Evolutionary conservation across 2,797 vertebrate species (phyloP), one percentile per base, ranked within the genome.

Genomic region (Labroides dimidiatus): DNA sequence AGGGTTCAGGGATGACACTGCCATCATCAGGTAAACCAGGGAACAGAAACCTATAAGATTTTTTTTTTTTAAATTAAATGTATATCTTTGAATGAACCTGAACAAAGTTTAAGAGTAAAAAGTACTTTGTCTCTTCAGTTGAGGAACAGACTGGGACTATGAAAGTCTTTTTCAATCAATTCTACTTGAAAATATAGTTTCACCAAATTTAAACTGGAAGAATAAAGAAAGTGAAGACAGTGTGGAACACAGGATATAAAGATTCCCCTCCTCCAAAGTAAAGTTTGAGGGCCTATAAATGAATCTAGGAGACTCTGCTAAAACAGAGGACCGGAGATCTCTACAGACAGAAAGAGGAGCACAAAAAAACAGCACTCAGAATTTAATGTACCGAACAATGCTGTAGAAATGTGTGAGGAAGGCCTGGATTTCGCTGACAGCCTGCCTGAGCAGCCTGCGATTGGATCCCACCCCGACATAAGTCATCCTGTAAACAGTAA

Each of bases 401-500:
- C 92, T 91, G 92, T 96, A 99, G 90, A 97, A 94, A 67, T 96
- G 95, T 63, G 85, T 94, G 84, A 99, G 95, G 92, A 97, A 99
- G 75, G 96, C 98, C 85, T 96, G 96, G 59, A 99, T 94, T 91
- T 99, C 98, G 69, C 93, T 94, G 8, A 99, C 97, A 0, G 97
- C 98, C 86, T 97, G 97, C 41, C 91, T 93, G 60, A 99, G 89
- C 48, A 99, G 86, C 16, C 96, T 91, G 2, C 95, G 94, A 85
- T 98, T 98, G 47, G 98, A 97, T 48, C 97, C 97, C 7, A 99
- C 97, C 0, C 98, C 97, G 21, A 99, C 95, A 0, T 97, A 99
- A 0, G 97, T 99, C 97, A 99, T 99, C 76, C 98, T 95, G 78
- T 98, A 99, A 41, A 97, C 98, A 0, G 96, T 96, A 59, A 99